Evolutionary conservation across 2,888 invertebrate species (phyloP).

Genomic region (Apoderus coryli): DNA sequence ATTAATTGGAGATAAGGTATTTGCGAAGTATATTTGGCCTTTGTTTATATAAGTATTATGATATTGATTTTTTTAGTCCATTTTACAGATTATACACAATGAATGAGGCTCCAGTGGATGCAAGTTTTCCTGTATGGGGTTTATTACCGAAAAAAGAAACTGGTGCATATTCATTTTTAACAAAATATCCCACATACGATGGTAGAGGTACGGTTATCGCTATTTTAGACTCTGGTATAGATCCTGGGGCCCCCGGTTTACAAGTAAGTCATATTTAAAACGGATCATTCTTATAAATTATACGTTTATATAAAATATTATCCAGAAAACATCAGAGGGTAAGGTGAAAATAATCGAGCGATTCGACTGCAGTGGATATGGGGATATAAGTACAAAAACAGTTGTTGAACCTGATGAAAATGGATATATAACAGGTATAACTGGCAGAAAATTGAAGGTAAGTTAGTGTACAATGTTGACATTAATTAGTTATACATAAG

Average conservation of each 20-base stretch:
- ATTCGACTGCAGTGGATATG: slow-evolving; percentile 91
- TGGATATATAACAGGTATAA: slow-evolving; percentile 67
- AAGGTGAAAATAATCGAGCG: slow-evolving; percentile 87
- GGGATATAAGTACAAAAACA: slow-evolving; percentile 86
- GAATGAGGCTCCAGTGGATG: slow-evolving; percentile 15
- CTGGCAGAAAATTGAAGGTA: slow-evolving; percentile 81
- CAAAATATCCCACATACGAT: slow-evolving; percentile 81
- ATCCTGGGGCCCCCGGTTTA: slow-evolving; percentile 89
- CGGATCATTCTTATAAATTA: slow-evolving; percentile 22
- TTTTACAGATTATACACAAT: too few relatives aligned
- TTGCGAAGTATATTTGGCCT: too few relatives aligned
- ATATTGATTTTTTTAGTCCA: too few relatives aligned
- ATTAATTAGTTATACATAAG: too few relatives aligned
- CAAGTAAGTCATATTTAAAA: slow-evolving; percentile 56
- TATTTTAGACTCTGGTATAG: slow-evolving; percentile 95
- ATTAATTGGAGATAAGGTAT: too few relatives aligned
- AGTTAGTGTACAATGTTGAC: too few relatives aligned
- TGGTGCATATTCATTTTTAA: slow-evolving; percentile 71
- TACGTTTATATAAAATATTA: slow-evolving; percentile 20
- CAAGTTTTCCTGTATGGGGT: slow-evolving; percentile 65
- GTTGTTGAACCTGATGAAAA: slow-evolving; percentile 48
- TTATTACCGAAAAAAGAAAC: slow-evolving; percentile 92
- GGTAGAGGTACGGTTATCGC: slow-evolving; percentile 86
- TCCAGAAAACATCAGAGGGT: slow-evolving; percentile 74
- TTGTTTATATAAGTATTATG: too few relatives aligned